These are phyloP conservation scores for Lutraria rhynchaena DNA, from an alignment of 1,140 invertebrate species.

Conservation along the genomic window DNA sequence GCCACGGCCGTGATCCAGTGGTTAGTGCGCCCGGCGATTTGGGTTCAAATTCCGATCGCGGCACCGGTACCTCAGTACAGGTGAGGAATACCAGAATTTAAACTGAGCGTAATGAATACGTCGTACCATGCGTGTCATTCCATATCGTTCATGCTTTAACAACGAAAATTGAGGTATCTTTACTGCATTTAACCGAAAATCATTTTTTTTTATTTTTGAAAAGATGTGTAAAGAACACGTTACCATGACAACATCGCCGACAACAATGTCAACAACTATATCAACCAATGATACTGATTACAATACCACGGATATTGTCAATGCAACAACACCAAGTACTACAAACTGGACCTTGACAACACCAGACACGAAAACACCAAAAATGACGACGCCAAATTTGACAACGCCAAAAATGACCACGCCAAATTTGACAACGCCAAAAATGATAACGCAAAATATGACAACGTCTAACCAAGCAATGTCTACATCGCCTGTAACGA, in stretches of 20 bases:
- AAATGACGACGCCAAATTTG: not conserved
- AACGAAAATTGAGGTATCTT: not conserved
- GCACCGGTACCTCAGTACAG: no score
- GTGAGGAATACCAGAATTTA: no score
- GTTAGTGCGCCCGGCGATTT: not conserved
- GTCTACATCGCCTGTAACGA: not conserved
- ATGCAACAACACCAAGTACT: not conserved
- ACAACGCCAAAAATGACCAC: no score
- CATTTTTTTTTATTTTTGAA: no score
- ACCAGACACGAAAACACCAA: not conserved
- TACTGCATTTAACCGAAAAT: not conserved
- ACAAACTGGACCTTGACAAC: not conserved
- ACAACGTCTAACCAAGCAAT: not conserved
- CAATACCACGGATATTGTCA: not conserved
- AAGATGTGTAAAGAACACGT: no score
- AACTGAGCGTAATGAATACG: no score
- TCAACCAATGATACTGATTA: not conserved
- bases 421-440: not conserved
- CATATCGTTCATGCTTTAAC: not conserved
- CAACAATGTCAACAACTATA: not conserved
- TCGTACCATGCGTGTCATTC: no score
- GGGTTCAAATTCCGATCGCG: no score
- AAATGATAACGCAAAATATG: not conserved
- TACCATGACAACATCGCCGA: not conserved
- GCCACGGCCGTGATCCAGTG: not conserved